These are phyloP conservation scores for Eolophus roseicapilla DNA, from an alignment of 2,113 vertebrate species.

Conservation along the genomic window DNA sequence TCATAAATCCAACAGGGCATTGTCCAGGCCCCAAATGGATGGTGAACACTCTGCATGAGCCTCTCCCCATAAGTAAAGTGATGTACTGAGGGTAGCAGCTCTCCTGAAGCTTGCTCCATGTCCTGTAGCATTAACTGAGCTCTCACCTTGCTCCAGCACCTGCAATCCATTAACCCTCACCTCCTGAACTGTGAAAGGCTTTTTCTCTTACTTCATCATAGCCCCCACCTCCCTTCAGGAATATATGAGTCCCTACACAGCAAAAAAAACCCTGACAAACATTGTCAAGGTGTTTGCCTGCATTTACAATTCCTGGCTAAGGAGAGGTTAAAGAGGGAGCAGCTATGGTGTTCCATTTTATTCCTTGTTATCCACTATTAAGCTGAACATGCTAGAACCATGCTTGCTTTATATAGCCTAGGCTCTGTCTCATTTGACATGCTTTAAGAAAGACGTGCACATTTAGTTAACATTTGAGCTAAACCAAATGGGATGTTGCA, in stretches of 20 bases:
- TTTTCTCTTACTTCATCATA: background rate
- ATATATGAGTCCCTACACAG: background rate
- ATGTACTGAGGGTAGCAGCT: background rate
- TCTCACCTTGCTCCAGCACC: background rate
- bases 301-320: background rate
- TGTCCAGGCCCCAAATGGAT: background rate
- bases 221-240: background rate
- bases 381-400: background rate
- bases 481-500: background rate
- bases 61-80: background rate
- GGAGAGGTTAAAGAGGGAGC: background rate
- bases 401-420: background rate
- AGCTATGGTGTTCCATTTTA: background rate
- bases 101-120: background rate
- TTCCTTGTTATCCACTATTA: background rate
- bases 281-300: background rate
- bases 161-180: background rate
- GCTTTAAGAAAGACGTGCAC: background rate
- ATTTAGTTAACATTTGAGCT: background rate
- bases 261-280: background rate
- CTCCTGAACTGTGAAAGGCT: background rate
- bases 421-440: background rate
- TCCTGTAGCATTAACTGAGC: background rate
- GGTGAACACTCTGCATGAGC: background rate
- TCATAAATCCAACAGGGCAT: background rate